Evolutionary conservation across 2,888 invertebrate species (phyloP).

Genomic region (Netelia virgata): DNA sequence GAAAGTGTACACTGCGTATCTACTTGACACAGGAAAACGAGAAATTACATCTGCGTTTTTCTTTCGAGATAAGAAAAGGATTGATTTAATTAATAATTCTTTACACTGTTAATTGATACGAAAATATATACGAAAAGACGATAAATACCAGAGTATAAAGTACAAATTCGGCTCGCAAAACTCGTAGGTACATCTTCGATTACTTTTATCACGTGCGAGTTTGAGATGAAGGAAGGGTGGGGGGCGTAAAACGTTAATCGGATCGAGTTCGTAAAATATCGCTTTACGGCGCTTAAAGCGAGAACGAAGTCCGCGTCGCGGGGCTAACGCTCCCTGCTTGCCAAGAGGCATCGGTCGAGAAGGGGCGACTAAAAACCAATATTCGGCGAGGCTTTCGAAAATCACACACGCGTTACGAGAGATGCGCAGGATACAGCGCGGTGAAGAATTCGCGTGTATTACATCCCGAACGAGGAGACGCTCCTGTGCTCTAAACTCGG

Average conservation of each 20-base stretch:
- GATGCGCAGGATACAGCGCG: slow-evolving; percentile 1
- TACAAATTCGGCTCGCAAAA: not conserved
- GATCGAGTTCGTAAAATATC: slow-evolving; percentile 63
- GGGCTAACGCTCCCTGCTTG: not conserved
- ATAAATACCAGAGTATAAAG: not conserved
- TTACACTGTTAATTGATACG: not conserved
- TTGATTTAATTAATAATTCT: not conserved
- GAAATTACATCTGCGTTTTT: slow-evolving; percentile 2
- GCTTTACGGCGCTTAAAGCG: slow-evolving; percentile 69
- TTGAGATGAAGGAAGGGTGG: not conserved
- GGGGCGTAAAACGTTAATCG: slow-evolving; percentile 50
- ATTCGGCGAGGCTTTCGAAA: slow-evolving; percentile 43
- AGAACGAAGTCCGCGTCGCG: slow-evolving; percentile 22
- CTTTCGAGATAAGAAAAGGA: not conserved
- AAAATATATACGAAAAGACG: no score
- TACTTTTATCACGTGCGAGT: slow-evolving; percentile 20
- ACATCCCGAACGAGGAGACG: slow-evolving; percentile 9
- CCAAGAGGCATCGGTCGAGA: not conserved
- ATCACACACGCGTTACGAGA: slow-evolving; percentile 18
- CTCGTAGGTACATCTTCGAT: not conserved
- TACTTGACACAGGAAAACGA: slow-evolving; percentile 29
- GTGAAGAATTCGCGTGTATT: slow-evolving; percentile 30
- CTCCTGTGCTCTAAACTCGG: slow-evolving; percentile 56
- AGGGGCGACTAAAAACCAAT: slow-evolving; percentile 21
- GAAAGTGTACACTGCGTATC: slow-evolving; percentile 10